phyloP scores from a whole-genome alignment of 2,797 vertebrate genomes.

The Calcarius lapponicus region DNA sequence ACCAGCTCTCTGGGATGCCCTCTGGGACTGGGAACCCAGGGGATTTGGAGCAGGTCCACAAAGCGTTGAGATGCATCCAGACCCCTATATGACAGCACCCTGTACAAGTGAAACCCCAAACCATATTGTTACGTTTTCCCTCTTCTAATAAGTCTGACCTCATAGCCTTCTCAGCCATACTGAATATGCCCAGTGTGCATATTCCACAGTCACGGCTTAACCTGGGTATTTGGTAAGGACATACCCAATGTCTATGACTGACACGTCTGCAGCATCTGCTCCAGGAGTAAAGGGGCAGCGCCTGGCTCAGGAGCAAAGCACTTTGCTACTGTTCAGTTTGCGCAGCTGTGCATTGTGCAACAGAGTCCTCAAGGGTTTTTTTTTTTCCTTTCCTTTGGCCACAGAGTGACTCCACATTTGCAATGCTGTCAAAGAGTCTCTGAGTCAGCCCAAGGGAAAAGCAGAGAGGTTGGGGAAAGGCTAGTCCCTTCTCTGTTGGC shows the following conservation, averaged over 20 bases:
- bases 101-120: background rate
- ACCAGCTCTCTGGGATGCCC: background rate
- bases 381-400: background rate
- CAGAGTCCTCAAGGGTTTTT: background rate
- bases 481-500: background rate
- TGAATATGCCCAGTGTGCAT: background rate
- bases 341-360: background rate
- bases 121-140: background rate
- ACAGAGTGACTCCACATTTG: background rate
- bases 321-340: background rate
- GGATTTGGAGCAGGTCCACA: background rate
- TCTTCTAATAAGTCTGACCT: background rate
- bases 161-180: background rate
- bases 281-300: background rate
- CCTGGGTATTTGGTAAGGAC: background rate
- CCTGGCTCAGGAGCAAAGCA: background rate
- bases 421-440: background rate
- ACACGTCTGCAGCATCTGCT: background rate
- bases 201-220: background rate
- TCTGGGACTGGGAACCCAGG: background rate
- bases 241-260: accelerated
- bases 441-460: background rate
- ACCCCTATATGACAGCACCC: background rate
- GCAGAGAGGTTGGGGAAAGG: background rate
- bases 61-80: background rate